Percentiles rank a stretch among this genome's conserved stretches.
Conservation (phyloP, 2,888 invertebrate species). For the Spodoptera picta region DNA sequence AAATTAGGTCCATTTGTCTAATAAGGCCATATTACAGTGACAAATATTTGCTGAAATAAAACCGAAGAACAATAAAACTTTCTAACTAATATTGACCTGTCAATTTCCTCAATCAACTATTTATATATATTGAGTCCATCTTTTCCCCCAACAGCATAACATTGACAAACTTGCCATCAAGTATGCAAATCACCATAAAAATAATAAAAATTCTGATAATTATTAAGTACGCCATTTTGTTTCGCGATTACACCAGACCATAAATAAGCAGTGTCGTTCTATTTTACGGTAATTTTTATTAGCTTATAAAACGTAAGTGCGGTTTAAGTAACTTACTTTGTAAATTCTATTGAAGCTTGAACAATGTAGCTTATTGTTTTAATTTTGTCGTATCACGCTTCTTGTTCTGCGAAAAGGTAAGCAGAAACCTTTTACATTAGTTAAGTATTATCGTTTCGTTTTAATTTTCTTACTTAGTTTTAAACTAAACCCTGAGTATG, state of each 20-base stretch:
- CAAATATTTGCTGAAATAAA: too few relatives aligned
- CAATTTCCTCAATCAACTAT: too few relatives aligned
- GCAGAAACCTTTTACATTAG: too few relatives aligned
- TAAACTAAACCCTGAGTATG: too few relatives aligned
- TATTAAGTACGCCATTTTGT: slow-evolving; percentile 47
- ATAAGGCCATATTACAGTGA: too few relatives aligned
- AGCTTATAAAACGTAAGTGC: slow-evolving; percentile 41
- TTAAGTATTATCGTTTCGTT: too few relatives aligned
- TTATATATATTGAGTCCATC: too few relatives aligned
- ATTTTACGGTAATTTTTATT: slow-evolving; percentile 54
- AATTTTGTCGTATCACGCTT: neutral
- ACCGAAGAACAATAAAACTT: too few relatives aligned
- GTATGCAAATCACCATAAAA: slow-evolving; percentile 25
- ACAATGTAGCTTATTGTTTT: slow-evolving; percentile 9
- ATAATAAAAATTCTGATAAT: slow-evolving; percentile 42
- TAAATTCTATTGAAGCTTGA: slow-evolving; percentile 25
- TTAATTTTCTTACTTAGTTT: too few relatives aligned
- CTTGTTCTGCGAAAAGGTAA: neutral
- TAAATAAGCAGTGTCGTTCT: slow-evolving; percentile 54
- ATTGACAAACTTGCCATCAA: neutral
- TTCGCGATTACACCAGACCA: slow-evolving; percentile 33
- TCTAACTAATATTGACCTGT: too few relatives aligned
- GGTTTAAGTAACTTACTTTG: slow-evolving; percentile 47
- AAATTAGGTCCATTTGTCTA: too few relatives aligned
- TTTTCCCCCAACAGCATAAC: too few relatives aligned